These are phyloP conservation scores for Netelia virgata DNA, from an alignment of 2,888 invertebrate genomes.

Conservation along the genomic window DNA sequence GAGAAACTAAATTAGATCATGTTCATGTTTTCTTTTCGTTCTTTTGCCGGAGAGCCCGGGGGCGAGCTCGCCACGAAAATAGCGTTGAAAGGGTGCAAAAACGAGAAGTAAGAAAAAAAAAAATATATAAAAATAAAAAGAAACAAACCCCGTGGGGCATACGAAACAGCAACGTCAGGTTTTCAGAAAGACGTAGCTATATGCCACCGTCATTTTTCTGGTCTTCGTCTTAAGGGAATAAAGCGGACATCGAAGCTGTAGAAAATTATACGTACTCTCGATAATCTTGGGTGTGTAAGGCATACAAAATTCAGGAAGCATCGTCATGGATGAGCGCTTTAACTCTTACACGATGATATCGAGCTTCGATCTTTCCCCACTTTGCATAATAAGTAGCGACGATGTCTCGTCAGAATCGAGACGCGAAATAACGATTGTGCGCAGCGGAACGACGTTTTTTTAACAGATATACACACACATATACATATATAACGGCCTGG, in stretches of 20 bases:
- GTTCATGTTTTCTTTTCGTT: constrained; percentile 19
- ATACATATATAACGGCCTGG: neutral
- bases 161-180: constrained; percentile 11
- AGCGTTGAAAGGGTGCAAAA: constrained; percentile 22
- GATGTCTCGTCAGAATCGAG: constrained; percentile 61
- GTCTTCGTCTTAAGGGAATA: constrained; percentile 35
- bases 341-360: constrained; percentile 77
- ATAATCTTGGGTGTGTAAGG: constrained; percentile 62
- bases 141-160: constrained; percentile 14
- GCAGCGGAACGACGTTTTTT: neutral
- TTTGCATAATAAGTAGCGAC: constrained; percentile 80
- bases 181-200: neutral
- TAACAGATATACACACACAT: neutral
- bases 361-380: constrained; percentile 75
- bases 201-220: constrained; percentile 5
- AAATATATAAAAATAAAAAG: too few relatives aligned
- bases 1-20: constrained; percentile 39
- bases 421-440: constrained; percentile 39
- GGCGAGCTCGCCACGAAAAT: neutral
- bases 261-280: constrained; percentile 61
- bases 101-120: constrained; percentile 6
- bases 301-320: constrained; percentile 75
- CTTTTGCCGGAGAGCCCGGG: neutral
- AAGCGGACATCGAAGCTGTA: constrained; percentile 41
- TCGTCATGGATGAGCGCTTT: constrained; percentile 74